Conservation (phyloP, 2,113 vertebrate genomes). For the Melanotaenia duboulayi region DNA sequence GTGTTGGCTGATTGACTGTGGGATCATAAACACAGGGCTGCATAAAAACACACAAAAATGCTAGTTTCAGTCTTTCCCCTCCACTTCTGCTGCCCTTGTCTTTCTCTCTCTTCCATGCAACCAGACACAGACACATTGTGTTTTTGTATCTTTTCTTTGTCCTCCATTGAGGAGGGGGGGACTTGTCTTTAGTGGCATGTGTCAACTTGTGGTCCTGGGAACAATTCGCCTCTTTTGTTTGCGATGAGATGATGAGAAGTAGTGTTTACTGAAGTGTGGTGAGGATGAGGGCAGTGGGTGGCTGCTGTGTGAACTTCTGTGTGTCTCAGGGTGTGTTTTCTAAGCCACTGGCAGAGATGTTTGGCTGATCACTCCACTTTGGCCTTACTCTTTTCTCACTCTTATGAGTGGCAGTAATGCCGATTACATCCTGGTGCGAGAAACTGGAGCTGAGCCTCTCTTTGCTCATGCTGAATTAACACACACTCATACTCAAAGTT, state of each 20-base stretch:
- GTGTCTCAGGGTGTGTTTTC: constrained; percentile 14
- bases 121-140: constrained; percentile 68
- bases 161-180: constrained; percentile 60
- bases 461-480: constrained; percentile 64
- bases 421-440: constrained; percentile 50
- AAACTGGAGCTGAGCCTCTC: constrained; percentile 57
- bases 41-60: constrained; percentile 29
- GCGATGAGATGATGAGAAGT: constrained; percentile 69
- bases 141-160: constrained; percentile 54
- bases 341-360: constrained; percentile 40
- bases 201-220: constrained; percentile 77
- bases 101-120: constrained; percentile 22
- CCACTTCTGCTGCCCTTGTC: constrained; percentile 7
- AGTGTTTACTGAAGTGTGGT: constrained; percentile 70
- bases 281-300: constrained; percentile 55
- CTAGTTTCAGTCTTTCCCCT: constrained; percentile 26
- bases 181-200: constrained; percentile 67
- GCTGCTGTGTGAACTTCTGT: constrained; percentile 21
- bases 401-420: constrained; percentile 60
- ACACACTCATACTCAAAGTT: constrained; percentile 29
- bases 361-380: constrained; percentile 59
- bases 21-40: constrained; percentile 40
- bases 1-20: constrained; percentile 48
- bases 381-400: constrained; percentile 36
- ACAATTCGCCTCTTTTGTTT: constrained; percentile 72